Evolutionary conservation across 2,888 invertebrate species (phyloP), one percentile per base, ranked within the genome.

Genomic region (Diarsia mendica): DNA sequence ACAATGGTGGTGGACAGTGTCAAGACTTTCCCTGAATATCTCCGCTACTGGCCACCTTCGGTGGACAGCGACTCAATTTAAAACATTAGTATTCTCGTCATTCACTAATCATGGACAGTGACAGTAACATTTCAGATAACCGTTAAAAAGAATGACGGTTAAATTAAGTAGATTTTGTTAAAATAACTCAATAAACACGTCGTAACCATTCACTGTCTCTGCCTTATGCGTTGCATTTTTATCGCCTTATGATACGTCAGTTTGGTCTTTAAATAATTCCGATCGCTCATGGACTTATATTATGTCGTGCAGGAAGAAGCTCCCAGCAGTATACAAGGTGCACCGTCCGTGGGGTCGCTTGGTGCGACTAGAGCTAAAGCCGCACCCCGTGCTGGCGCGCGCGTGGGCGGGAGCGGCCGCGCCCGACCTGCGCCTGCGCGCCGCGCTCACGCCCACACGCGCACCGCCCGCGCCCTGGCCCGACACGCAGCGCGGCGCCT

Each of bases 391-490:
- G 63, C 92, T 99, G 70, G 95, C 97, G 33, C 97, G 96, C 80
- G 92, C 99, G 75, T 98, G 98, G 92, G 96, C 97, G 60, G 97
- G 97, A 18, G 98, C 98, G 0, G 97, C 97, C 28, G 97, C 97
- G 51, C 97, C 98, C 87, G 97, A 96, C 0, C 94, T 99, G 84
- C 97, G 97, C 68, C 98, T 99, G 96, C 97, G 98, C 66, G 96
- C 98, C 3, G 96, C 97, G 78, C 95, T 97, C 70, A 94, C 98
- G 70, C 99, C 99, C 20, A 98, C 98, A 96, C 74, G 97, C 28
- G 97, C 98, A 79, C 99, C 99, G 20, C 99, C 99, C 8, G 96
- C 98, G 80, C 99, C 99, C 3, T 99, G 99, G 99, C 94, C 97
- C 61, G 96, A 97, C 0, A 91, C 97, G 4, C 64, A 67, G 55